Base-by-base conservation (phyloP, 2,113 vertebrate genomes). In the Pampusana beccarii region DNA sequence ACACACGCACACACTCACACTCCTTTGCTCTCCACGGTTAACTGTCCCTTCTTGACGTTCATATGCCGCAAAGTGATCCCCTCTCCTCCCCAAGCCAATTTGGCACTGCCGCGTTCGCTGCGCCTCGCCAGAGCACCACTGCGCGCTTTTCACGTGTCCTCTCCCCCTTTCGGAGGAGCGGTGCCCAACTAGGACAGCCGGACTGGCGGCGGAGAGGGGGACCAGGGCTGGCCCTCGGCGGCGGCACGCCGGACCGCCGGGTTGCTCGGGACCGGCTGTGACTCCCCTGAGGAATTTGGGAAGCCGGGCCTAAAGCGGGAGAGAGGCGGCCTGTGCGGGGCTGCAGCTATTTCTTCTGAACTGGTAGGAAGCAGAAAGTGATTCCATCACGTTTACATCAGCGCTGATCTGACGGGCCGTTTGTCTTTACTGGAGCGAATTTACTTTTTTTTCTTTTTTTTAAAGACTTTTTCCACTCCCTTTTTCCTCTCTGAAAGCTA, bases 21-120 rank as follows among this genome's bases (percentile, higher is more conserved):
- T 12, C 18, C 38, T 40, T 18, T 4, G 7, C 61, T 60, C 26
- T 33, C 46, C 57, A 0, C 42, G 4, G 40, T 25, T 25, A 5
- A 16, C 19, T 33, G 51, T 14, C 28, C 54, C 48, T 36, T 18
- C 66, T 46, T 31, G 90, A 25, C 19, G 20, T 8, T 48, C 44
- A 25, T 4, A 5, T 1, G 36, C 53, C 40, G 7, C 42, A 0
- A n/a, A 25, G 46, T 0, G 8, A 20, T 33, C 64, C 11, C n/a
- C 11, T n/a, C 17, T 29, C 34, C 29, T 31, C 16, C 44, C 24
- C 33, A 2, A 72, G 69, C 25, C 36, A 2, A 3, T 4, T 26
- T 8, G 67, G 57, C 53, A 25, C 36, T 28, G 28, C 40, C n/a
- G 38, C 57, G 5, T 38, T 83, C n/a, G 34, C 89, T 53, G 23